These are phyloP conservation scores for Scomber japonicus DNA, from an alignment of 2,113 vertebrate genomes.

Conservation along the genomic window DNA sequence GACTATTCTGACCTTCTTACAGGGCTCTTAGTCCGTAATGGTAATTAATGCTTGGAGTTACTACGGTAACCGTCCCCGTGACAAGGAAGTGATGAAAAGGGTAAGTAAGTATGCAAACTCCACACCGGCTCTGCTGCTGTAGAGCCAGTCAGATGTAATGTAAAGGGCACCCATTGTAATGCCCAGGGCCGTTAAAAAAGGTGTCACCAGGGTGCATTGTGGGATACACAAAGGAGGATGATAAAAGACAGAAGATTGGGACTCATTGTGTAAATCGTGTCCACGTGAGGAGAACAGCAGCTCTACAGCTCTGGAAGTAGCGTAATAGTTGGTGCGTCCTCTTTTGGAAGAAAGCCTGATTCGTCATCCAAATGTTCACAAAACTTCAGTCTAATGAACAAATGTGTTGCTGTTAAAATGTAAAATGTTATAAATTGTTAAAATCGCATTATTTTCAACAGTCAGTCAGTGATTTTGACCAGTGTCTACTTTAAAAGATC, in stretches of 20 bases:
- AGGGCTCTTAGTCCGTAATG: slow-evolving; percentile 20
- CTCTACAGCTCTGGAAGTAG: background rate
- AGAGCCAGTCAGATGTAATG: slow-evolving; percentile 32
- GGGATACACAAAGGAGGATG: slow-evolving; percentile 47
- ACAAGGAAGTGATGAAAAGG: slow-evolving; percentile 51
- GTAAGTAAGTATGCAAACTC: slow-evolving; percentile 59
- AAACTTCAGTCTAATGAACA: background rate
- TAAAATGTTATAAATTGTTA: background rate
- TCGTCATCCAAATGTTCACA: background rate
- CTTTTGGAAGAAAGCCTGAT: background rate
- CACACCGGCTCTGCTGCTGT: slow-evolving; percentile 31
- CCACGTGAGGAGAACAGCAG: background rate
- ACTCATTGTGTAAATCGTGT: background rate
- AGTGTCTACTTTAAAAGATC: background rate
- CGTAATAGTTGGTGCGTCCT: background rate
- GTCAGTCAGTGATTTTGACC: too few relatives aligned
- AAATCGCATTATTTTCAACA: background rate
- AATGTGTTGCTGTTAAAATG: background rate
- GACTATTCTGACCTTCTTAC: slow-evolving; percentile 27
- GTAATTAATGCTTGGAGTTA: slow-evolving; percentile 52
- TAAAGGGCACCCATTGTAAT: slow-evolving; percentile 71
- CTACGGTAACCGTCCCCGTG: slow-evolving; percentile 39
- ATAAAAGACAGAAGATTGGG: background rate
- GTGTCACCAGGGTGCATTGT: slow-evolving; percentile 58
- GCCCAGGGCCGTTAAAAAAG: slow-evolving; percentile 24